Percentiles rank a stretch among this genome's conserved stretches.
Conservation (phyloP, 2,888 invertebrate genomes). For the Agriotes lineatus region DNA sequence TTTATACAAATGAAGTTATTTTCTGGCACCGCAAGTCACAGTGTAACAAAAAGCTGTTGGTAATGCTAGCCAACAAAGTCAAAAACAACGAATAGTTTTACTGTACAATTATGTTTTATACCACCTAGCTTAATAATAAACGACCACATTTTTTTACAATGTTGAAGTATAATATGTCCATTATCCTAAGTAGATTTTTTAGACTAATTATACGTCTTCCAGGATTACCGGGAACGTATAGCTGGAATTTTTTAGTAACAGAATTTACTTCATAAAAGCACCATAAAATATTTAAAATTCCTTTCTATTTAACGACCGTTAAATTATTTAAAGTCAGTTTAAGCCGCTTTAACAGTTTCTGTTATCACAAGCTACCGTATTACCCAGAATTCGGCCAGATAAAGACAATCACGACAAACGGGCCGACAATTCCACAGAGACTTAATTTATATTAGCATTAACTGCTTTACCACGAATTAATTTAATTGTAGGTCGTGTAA, state of each 20-base stretch:
- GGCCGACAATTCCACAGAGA: conserved; percentile 33
- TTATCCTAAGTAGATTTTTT: neutral
- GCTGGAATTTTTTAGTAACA: neutral
- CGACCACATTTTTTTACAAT: neutral
- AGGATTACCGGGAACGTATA: conserved; percentile 9
- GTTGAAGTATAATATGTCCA: neutral
- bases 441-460: conserved; percentile 39
- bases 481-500: conserved; percentile 32
- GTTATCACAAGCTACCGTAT: conserved; percentile 34
- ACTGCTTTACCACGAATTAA: conserved; percentile 41
- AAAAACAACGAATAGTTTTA: too few species aligned
- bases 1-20: too few species aligned
- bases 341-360: conserved; percentile 25
- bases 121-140: neutral
- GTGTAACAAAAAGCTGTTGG: too few species aligned
- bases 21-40: too few species aligned
- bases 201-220: neutral
- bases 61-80: too few species aligned
- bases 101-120: neutral
- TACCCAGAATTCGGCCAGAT: conserved; percentile 30
- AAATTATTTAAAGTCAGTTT: conserved; percentile 23
- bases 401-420: conserved; percentile 29
- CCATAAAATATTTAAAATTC: conserved; percentile 32
- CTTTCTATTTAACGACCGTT: conserved; percentile 21
- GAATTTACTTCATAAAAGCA: conserved; percentile 12